These are phyloP conservation scores for Tychaedon coryphoeus DNA, from an alignment of 2,113 vertebrate species.

Conservation along the genomic window DNA sequence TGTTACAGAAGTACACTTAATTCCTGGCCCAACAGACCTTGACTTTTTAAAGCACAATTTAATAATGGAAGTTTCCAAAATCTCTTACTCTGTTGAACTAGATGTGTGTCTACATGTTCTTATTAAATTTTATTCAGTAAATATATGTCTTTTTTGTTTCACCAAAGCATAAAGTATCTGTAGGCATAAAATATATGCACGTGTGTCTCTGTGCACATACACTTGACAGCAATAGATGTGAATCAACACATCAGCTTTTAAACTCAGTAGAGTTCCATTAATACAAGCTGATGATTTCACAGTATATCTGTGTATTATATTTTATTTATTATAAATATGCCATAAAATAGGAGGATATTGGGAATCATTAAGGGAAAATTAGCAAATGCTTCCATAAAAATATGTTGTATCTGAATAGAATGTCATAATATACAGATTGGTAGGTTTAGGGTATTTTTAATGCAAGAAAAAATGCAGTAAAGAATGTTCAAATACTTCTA, in stretches of 20 bases:
- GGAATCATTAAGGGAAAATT: neutral
- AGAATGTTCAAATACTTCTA: slow-evolving; percentile 25
- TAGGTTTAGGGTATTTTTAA: neutral
- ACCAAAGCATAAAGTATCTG: neutral
- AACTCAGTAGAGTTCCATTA: neutral
- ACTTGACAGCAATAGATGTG: neutral
- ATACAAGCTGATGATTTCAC: neutral
- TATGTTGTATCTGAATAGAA: neutral
- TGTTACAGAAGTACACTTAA: neutral
- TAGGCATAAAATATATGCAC: neutral
- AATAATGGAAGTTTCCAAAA: neutral
- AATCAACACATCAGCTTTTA: neutral
- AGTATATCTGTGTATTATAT: neutral
- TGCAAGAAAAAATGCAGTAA: neutral
- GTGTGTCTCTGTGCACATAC: neutral
- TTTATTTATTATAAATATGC: neutral
- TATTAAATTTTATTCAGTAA: neutral
- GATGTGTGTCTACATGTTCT: neutral
- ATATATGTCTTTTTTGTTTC: neutral
- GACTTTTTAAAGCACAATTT: neutral
- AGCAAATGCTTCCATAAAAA: neutral
- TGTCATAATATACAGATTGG: neutral
- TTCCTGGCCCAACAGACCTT: neutral
- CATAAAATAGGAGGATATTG: neutral
- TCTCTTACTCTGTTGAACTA: neutral